Conservation (phyloP, 1,140 invertebrate species). For the Pantala flavescens region DNA sequence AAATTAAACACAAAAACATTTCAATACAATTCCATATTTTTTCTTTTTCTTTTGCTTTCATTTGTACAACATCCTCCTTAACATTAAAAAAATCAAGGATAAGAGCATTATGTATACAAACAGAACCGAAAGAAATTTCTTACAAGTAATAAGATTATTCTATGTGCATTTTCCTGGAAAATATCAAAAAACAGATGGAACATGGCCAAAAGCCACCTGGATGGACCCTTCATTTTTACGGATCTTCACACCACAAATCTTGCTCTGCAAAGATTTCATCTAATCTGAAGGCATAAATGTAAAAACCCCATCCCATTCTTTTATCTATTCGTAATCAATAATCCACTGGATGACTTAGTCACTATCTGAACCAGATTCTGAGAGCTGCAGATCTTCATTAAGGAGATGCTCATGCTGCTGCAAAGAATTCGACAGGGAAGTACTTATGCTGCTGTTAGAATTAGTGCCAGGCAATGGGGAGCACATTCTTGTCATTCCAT, state of each 20-base stretch:
- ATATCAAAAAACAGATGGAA: conserved; percentile 3
- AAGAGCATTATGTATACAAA: conserved; percentile 8
- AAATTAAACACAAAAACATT: not conserved
- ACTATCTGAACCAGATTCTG: conserved; percentile 58
- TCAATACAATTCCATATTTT: not conserved
- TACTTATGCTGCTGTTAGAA: conserved; percentile 11
- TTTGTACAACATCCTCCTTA: not conserved
- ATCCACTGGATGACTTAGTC: conserved; percentile 29
- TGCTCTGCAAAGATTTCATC: not conserved
- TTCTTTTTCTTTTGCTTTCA: not conserved
- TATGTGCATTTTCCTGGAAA: conserved; percentile 9
- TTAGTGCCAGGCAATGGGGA: conserved; percentile 19
- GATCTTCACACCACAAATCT: not conserved
- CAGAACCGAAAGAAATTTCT: not conserved
- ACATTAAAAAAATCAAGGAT: not conserved
- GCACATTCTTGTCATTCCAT: conserved; percentile 21
- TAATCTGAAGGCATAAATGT: conserved; percentile 18
- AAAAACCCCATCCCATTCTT: conserved; percentile 23
- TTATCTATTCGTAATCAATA: conserved; percentile 22
- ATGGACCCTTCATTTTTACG: not conserved
- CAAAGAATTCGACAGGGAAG: conserved; percentile 27
- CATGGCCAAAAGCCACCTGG: not conserved
- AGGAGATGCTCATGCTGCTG: conserved; percentile 46
- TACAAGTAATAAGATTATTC: not conserved
- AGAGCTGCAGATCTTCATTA: conserved; percentile 64